Conservation (phyloP, 2,888 invertebrate species). For the Rhabditoides inermis region DNA sequence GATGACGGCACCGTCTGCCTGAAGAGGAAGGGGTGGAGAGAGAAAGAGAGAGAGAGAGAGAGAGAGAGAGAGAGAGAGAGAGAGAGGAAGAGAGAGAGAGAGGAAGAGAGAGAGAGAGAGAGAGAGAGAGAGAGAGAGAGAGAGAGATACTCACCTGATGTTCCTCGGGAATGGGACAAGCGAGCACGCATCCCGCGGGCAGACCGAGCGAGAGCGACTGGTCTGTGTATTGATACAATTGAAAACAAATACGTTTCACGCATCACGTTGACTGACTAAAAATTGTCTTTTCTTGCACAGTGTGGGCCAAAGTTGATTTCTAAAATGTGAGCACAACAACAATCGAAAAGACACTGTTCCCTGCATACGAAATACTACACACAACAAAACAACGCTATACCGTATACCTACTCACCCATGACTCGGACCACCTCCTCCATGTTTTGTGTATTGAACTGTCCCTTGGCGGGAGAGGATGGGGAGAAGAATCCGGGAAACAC, state of each 20-base stretch:
- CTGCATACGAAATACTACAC: background rate
- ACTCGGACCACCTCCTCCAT: conserved; percentile 69
- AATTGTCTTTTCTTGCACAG: no score
- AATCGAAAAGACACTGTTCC: background rate
- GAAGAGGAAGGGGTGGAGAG: no score
- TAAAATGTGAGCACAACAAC: no score
- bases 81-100: no score
- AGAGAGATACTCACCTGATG: no score
- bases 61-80: no score
- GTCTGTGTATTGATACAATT: conserved; percentile 29
- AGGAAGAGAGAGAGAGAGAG: no score
- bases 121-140: no score
- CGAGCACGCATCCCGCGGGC: conserved; percentile 66
- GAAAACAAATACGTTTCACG: background rate
- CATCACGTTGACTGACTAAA: no score
- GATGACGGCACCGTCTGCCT: conserved; percentile 58
- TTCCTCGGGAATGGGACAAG: conserved; percentile 77
- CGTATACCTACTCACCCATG: conserved; percentile 54
- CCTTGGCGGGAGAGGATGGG: conserved; percentile 65
- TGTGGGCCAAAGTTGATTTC: no score
- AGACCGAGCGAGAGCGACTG: conserved; percentile 46
- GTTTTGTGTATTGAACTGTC: conserved; percentile 66
- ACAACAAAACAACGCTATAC: background rate
- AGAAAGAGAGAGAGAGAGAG: no score
- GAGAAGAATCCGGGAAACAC: conserved; percentile 92